Evolutionary conservation across 2,888 invertebrate genomes (phyloP), one percentile per base, ranked within the genome.

Genomic region (Cataglyphis rosenhaueri): DNA sequence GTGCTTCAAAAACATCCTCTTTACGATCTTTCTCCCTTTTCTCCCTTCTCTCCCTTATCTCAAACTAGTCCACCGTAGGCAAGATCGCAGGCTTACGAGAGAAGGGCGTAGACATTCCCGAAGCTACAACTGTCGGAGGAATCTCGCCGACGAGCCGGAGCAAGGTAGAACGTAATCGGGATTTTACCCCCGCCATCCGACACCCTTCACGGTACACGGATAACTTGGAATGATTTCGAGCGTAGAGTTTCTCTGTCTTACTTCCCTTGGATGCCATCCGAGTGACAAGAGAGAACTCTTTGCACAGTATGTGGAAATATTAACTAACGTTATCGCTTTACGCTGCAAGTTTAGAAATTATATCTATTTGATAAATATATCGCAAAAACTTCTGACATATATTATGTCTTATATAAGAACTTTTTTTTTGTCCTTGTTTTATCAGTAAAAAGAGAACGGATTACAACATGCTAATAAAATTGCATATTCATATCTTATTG

Each of bases 51-150:
- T 57, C 35, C 65, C 25, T 25, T 44, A 64, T 84, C 82, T 71
- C 82, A 79, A 55, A 71, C 25, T 61, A 65, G 83, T 62, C 84
- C 59, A 41, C 10, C 62, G 25, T 52, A 44, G 70, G 57, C 66
- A 83, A 78, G 29, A 64, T 71, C 55, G 41, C 29, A 35, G 9
- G 48, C 73, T 87, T 84, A 89, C 89, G 76, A 85, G 89, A 64
- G 87, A 89, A 89, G 83, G 89, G 89, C 89, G 89, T 89, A 85
- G 82, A 89, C 85, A 81, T 61, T 81, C 62, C 70, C 82, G 81
- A 74, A 66, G 41, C 82, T 82, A 82, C 75, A 84, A 87, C 70
- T 85, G 62, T 84, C n/a, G 59, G 25, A 65, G 78, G 65, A 84
- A 88, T 87, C 88, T 76, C 87, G 41, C 25, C 64, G 48, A 66